Evolutionary conservation across 1,140 invertebrate genomes (phyloP).

Genomic region (Halictus rubicundus): DNA sequence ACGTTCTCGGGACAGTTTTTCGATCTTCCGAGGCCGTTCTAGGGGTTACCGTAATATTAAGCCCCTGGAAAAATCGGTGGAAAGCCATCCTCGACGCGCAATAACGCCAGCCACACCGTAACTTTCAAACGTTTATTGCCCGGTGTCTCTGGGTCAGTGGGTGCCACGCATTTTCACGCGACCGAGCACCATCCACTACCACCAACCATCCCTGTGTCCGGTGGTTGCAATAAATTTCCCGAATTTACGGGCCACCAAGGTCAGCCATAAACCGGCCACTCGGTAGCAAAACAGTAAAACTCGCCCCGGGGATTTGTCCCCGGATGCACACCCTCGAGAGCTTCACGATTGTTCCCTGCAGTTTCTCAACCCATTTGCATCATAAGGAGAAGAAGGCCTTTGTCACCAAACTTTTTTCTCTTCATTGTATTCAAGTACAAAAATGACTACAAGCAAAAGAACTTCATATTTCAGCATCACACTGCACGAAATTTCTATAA

Average conservation of each 20-base stretch:
- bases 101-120: background rate
- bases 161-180: conserved; percentile 12
- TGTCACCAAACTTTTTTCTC: too few relatives aligned
- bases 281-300: conserved; percentile 15
- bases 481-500: too few relatives aligned
- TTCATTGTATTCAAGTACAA: too few relatives aligned
- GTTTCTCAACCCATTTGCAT: too few relatives aligned
- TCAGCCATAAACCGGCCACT: conserved; percentile 26
- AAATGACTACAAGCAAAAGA: too few relatives aligned
- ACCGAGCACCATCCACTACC: background rate
- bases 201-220: background rate
- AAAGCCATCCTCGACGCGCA: background rate
- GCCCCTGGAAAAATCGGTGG: background rate
- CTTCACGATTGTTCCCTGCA: too few relatives aligned
- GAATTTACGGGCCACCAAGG: conserved; percentile 38
- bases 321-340: too few relatives aligned
- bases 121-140: conserved; percentile 28
- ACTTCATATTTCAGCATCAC: too few relatives aligned
- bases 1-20: background rate
- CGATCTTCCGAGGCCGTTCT: background rate
- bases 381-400: too few relatives aligned
- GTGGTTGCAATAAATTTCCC: conserved; percentile 36
- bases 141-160: conserved; percentile 43
- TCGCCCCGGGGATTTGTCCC: too few relatives aligned
- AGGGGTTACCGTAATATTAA: background rate